These are phyloP conservation scores for Taeniopygia guttata DNA, from an alignment of 2,797 vertebrate species.

Conservation along the genomic window DNA sequence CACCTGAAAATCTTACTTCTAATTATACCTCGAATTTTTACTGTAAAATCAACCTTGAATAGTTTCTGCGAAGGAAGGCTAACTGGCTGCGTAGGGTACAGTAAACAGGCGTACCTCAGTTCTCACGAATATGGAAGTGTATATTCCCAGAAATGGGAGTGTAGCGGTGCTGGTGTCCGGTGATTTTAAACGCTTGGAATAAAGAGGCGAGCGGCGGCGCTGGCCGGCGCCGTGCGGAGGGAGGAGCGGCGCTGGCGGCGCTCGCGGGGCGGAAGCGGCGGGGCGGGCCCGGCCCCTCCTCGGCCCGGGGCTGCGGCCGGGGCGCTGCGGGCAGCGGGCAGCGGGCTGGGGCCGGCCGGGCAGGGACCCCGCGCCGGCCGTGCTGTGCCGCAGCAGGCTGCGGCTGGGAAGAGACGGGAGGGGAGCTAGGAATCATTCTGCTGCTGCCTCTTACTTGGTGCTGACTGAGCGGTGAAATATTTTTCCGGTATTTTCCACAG, in stretches of 20 bases:
- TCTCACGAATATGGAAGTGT: fast-evolving
- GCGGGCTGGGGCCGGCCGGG: neutral
- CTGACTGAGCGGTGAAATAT: neutral
- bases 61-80: neutral
- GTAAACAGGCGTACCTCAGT: fast-evolving
- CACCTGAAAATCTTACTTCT: neutral
- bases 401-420: neutral
- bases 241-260: too few species aligned
- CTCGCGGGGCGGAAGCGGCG: neutral
- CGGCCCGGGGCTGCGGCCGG: neutral
- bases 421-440: too few species aligned
- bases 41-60: too few species aligned
- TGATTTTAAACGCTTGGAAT: neutral
- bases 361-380: neutral
- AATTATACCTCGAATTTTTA: neutral
- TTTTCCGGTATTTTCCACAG: neutral
- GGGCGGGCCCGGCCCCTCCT: neutral
- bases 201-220: fast-evolving
- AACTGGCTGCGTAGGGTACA: fast-evolving
- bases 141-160: fast-evolving
- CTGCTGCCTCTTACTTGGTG: neutral
- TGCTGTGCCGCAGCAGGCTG: neutral
- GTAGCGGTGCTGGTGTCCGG: fast-evolving
- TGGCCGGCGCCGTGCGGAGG: too few species aligned
- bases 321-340: neutral